These are phyloP conservation scores for Cetoscarus ocellatus DNA, from an alignment of 2,797 vertebrate species.

Conservation along the genomic window DNA sequence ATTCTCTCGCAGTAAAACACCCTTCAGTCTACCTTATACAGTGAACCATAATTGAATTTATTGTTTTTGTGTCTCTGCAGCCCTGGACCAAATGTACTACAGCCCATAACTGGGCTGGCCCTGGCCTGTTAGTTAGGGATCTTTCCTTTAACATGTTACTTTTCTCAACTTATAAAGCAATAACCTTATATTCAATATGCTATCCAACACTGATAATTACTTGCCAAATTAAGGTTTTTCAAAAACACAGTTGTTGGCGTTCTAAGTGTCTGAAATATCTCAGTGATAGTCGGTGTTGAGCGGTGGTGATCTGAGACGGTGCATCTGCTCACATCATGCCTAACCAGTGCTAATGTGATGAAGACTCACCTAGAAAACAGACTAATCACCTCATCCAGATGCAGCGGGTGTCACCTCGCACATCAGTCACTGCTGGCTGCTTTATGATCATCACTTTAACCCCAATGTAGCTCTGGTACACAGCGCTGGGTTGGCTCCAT, in stretches of 20 bases:
- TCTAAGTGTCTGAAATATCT: conserved; percentile 38
- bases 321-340: conserved; percentile 69
- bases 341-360: conserved; percentile 69
- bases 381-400: conserved; percentile 73
- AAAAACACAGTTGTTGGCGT: conserved; percentile 26
- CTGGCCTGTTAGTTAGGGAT: too few relatives aligned
- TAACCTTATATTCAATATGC: too few relatives aligned
- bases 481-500: conserved; percentile 65
- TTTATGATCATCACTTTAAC: conserved; percentile 82
- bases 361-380: conserved; percentile 69
- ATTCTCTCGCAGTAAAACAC: too few relatives aligned
- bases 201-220: too few relatives aligned
- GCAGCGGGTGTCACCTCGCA: conserved; percentile 71
- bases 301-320: conserved; percentile 56
- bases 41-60: too few relatives aligned
- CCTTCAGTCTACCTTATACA: too few relatives aligned
- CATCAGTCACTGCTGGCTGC: conserved; percentile 75
- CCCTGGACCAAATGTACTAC: too few relatives aligned
- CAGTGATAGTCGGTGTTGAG: conserved; percentile 37
- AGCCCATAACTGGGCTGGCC: too few relatives aligned
- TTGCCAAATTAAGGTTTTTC: conserved; percentile 36
- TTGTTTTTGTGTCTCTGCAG: too few relatives aligned
- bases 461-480: conserved; percentile 67
- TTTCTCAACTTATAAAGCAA: too few relatives aligned
- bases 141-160: too few relatives aligned